phyloP scores from a whole-genome alignment of 2,113 vertebrate genomes.

The Felis chaus region DNA sequence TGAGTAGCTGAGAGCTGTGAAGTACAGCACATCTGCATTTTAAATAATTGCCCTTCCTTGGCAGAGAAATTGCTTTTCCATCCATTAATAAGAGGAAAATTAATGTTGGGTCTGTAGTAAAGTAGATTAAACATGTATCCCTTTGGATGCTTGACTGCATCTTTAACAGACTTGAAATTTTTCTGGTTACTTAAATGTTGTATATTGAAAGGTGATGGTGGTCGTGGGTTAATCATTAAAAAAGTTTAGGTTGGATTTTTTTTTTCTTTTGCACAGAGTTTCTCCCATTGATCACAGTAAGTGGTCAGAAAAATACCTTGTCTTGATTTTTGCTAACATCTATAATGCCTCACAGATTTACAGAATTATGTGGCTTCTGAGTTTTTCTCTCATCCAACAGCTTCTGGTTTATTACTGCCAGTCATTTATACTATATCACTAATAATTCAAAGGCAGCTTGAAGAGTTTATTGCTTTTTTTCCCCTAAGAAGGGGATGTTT shows the following conservation, averaged over 20 bases:
- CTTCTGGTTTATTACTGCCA: background rate
- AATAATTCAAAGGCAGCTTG: background rate
- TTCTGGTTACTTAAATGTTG: slow-evolving; percentile 84
- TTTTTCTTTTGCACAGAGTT: slow-evolving; percentile 59
- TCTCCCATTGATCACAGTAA: slow-evolving; percentile 76
- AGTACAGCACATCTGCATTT: slow-evolving; percentile 84
- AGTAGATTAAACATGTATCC: slow-evolving; percentile 87
- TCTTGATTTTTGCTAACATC: slow-evolving; percentile 50
- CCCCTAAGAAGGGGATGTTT: background rate
- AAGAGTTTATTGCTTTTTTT: background rate
- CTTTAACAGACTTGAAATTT: slow-evolving; percentile 88
- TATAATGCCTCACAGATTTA: slow-evolving; percentile 6
- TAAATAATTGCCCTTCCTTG: slow-evolving; percentile 87
- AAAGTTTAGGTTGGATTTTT: slow-evolving; percentile 80
- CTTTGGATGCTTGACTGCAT: slow-evolving; percentile 87
- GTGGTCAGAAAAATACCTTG: slow-evolving; percentile 64
- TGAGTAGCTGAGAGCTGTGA: slow-evolving; percentile 82
- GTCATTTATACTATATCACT: background rate
- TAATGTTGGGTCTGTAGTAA: slow-evolving; percentile 88
- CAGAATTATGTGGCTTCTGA: background rate
- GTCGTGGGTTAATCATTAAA: slow-evolving; percentile 85
- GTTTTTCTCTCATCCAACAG: background rate
- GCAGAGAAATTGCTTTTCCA: slow-evolving; percentile 86
- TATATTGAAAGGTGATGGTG: slow-evolving; percentile 82
- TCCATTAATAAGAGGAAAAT: slow-evolving; percentile 91